phyloP scores from a whole-genome alignment of 2,113 vertebrate species.

The Chrysemys picta region DNA sequence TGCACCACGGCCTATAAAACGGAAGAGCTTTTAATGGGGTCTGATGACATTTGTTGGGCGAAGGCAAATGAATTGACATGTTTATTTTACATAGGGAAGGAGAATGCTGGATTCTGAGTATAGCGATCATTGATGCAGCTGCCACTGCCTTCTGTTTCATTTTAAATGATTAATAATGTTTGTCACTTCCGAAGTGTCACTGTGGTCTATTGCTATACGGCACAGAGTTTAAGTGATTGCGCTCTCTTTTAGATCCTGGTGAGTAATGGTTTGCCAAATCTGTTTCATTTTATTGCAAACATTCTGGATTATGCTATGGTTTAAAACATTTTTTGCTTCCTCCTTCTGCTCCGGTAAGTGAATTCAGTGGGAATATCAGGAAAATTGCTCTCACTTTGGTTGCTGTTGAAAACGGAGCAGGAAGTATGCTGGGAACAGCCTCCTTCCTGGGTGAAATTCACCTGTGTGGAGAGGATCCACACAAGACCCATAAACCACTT shows the following conservation, averaged over 20 bases:
- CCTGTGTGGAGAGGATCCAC: background rate
- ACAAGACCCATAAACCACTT: background rate
- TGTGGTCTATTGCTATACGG: conserved; percentile 56
- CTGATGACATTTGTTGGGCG: background rate
- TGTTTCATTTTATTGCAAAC: conserved; percentile 69
- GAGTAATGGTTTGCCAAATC: conserved; percentile 68
- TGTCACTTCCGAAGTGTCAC: conserved; percentile 68
- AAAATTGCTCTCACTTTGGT: conserved; percentile 38
- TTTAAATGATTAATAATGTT: conserved; percentile 79
- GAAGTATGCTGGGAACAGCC: background rate
- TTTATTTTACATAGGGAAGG: conserved; percentile 25
- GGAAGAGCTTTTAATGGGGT: background rate
- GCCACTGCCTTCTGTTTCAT: conserved; percentile 76
- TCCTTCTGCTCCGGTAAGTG: background rate
- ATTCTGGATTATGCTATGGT: conserved; percentile 27
- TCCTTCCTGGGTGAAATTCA: background rate
- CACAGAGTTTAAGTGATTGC: conserved; percentile 61
- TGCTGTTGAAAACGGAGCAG: background rate
- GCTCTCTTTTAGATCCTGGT: conserved; percentile 49
- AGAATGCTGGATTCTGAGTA: conserved; percentile 52
- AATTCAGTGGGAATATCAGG: conserved; percentile 17
- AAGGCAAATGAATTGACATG: conserved; percentile 30
- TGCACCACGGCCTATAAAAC: background rate
- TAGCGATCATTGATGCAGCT: conserved; percentile 69
- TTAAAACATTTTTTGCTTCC: conserved; percentile 26